Conservation (phyloP, 2,113 vertebrate species). For the Edolisoma coerulescens region DNA sequence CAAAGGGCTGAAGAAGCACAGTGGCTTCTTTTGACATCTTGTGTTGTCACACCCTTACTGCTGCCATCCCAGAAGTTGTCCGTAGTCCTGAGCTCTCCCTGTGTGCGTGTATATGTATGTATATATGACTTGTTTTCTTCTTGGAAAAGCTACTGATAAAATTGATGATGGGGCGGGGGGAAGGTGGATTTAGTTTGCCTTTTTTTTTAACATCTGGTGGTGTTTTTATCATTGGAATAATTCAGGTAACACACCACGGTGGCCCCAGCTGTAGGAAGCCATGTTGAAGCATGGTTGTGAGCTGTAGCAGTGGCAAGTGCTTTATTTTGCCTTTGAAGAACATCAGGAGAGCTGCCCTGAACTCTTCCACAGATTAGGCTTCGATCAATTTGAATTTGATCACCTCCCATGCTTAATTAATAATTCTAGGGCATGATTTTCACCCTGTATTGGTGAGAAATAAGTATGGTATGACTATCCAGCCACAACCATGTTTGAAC, state of each 20-base stretch:
- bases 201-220: neutral
- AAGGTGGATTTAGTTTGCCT: neutral
- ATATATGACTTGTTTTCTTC: neutral
- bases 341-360: neutral
- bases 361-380: neutral
- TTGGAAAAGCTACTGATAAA: neutral
- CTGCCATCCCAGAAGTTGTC: slow-evolving; percentile 39
- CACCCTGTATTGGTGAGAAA: neutral
- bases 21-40: slow-evolving; percentile 56
- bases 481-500: slow-evolving; percentile 52
- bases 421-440: neutral
- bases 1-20: slow-evolving; percentile 64
- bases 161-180: neutral
- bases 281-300: slow-evolving; percentile 54
- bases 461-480: neutral
- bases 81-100: slow-evolving; percentile 21
- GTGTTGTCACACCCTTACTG: slow-evolving; percentile 28
- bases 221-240: neutral
- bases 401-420: neutral
- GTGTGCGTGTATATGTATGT: slow-evolving; percentile 43
- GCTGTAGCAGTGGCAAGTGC: neutral
- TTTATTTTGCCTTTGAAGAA: neutral
- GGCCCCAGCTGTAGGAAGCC: neutral
- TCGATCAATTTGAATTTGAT: neutral
- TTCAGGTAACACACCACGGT: neutral